A percentile compares a stretch with the other conserved stretches of the same genome.
phyloP scores from a whole-genome alignment of 2,888 invertebrate species.

The Drosophila affinis region DNA sequence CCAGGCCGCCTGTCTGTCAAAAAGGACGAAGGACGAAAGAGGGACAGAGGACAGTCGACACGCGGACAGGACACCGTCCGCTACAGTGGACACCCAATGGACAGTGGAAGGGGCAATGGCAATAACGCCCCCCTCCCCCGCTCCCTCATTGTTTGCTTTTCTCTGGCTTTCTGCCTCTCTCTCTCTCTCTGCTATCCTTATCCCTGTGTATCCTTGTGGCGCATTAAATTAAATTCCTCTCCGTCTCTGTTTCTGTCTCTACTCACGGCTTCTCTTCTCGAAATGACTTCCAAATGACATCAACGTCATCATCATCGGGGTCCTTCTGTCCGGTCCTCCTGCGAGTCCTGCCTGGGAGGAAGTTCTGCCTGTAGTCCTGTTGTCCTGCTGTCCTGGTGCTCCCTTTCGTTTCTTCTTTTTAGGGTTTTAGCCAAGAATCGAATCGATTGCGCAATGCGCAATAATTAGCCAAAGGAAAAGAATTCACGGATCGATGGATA shows the following conservation, averaged over 20 bases:
- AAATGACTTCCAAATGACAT: constrained; percentile 43
- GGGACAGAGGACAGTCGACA: neutral
- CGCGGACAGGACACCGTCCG: neutral
- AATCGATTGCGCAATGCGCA: constrained; percentile 75
- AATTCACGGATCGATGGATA: neutral
- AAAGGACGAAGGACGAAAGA: constrained; percentile 31
- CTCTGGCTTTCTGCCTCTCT: neutral
- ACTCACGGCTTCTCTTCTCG: constrained; percentile 1
- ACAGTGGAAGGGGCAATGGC: neutral
- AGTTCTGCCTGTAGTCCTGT: constrained; percentile 7
- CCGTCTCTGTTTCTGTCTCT: constrained; percentile 15
- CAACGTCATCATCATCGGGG: constrained; percentile 32
- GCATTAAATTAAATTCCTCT: constrained; percentile 47
- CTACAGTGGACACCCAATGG: constrained; percentile 16
- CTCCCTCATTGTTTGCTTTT: constrained; percentile 38
- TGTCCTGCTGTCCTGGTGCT: neutral
- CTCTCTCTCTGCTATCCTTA: neutral
- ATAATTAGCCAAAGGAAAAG: constrained; percentile 53
- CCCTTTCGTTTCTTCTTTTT: constrained; percentile 6
- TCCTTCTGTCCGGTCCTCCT: neutral
- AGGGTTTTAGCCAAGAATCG: constrained; percentile 28
- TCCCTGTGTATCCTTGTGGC: constrained; percentile 1
- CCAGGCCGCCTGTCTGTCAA: constrained; percentile 31
- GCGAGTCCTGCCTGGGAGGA: constrained; percentile 2
- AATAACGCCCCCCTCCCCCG: too few species aligned